phyloP scores from a whole-genome alignment of 2,797 vertebrate species.

The Sebastes umbrosus region DNA sequence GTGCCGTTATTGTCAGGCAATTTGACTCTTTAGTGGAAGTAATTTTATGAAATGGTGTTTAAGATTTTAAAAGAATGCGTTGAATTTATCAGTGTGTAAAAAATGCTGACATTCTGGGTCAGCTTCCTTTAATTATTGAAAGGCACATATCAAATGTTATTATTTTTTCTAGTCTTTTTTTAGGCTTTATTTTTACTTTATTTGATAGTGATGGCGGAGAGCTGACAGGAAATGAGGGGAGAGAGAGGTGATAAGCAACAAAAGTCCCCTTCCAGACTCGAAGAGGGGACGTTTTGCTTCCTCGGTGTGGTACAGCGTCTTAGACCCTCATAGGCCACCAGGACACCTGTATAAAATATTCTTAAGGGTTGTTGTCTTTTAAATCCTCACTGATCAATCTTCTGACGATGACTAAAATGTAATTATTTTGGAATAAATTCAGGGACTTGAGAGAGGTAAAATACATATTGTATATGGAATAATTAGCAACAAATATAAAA shows the following conservation, averaged over 20 bases:
- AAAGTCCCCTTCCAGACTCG: background rate
- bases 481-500: background rate
- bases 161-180: background rate
- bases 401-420: background rate
- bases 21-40: background rate
- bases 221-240: constrained; percentile 15
- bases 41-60: background rate
- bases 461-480: background rate
- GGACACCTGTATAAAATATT: background rate
- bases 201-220: background rate
- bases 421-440: background rate
- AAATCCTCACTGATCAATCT: background rate
- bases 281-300: background rate
- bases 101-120: background rate
- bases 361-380: background rate
- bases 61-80: background rate
- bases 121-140: constrained; percentile 12
- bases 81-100: background rate
- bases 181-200: background rate
- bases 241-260: background rate
- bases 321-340: background rate
- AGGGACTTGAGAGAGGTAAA: background rate
- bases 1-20: background rate
- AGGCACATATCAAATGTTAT: background rate
- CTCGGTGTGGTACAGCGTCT: background rate